phyloP scores from a whole-genome alignment of 2,113 vertebrate genomes.

The Melanerpes aurifrons region DNA sequence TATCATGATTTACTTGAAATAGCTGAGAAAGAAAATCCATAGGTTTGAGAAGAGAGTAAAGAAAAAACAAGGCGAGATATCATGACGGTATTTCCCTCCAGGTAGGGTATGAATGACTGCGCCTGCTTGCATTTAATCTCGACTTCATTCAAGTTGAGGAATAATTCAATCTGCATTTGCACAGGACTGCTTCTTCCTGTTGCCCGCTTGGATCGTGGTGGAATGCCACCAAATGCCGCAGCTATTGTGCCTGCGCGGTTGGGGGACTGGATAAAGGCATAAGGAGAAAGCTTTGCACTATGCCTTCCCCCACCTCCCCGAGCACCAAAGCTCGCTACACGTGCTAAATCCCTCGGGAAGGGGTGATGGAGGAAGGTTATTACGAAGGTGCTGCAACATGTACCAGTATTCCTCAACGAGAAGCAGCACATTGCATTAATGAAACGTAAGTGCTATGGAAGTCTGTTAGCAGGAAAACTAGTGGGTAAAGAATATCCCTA shows the following conservation, averaged over 20 bases:
- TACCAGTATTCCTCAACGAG: neutral
- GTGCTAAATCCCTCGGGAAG: neutral
- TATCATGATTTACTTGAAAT: neutral
- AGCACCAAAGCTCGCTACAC: neutral
- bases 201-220: neutral
- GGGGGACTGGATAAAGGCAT: fast-evolving
- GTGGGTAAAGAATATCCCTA: fast-evolving
- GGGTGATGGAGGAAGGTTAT: fast-evolving
- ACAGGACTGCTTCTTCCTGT: neutral
- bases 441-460: fast-evolving
- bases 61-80: neutral
- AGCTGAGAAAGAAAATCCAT: fast-evolving
- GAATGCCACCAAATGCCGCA: fast-evolving
- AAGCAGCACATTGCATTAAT: fast-evolving
- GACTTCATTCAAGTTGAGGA: neutral
- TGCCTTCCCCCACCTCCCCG: fast-evolving
- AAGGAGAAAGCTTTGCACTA: neutral
- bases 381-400: neutral
- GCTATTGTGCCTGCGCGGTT: fast-evolving
- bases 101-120: fast-evolving
- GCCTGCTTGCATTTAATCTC: no score
- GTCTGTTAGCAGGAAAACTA: fast-evolving
- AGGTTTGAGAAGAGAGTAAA: neutral
- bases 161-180: neutral
- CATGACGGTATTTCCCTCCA: fast-evolving